Evolutionary conservation across 2,113 vertebrate species (phyloP).

Genomic region (Callocephalon fimbriatum): DNA sequence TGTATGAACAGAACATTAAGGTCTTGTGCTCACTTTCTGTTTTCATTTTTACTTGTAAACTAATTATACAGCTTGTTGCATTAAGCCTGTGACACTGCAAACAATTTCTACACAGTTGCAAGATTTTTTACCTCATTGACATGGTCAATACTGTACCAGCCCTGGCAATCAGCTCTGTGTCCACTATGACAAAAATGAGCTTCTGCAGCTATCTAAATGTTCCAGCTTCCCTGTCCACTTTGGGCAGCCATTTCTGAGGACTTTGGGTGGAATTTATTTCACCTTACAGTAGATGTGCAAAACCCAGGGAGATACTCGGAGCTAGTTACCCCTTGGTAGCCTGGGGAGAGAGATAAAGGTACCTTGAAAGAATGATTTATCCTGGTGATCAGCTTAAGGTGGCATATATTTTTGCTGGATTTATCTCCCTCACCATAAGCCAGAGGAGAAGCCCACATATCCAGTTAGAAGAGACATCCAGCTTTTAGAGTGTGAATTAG

Average conservation of each 20-base stretch:
- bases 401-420: background rate
- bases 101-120: background rate
- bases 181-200: background rate
- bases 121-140: background rate
- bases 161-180: background rate
- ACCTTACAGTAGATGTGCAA: background rate
- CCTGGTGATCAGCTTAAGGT: background rate
- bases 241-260: background rate
- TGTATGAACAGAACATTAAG: background rate
- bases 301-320: background rate
- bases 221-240: slow-evolving; percentile 1
- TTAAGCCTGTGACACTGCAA: background rate
- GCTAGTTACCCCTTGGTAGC: background rate
- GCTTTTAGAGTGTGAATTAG: background rate
- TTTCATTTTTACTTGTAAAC: background rate
- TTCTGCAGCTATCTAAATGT: slow-evolving; percentile 8
- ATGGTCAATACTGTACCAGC: background rate
- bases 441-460: background rate
- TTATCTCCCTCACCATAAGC: background rate
- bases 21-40: background rate
- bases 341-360: background rate
- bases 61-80: accelerated
- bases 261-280: slow-evolving; percentile 1
- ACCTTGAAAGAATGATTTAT: background rate
- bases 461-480: background rate